These are phyloP conservation scores for Amphimallon solstitiale DNA, from an alignment of 2,888 invertebrate genomes.

Conservation along the genomic window DNA sequence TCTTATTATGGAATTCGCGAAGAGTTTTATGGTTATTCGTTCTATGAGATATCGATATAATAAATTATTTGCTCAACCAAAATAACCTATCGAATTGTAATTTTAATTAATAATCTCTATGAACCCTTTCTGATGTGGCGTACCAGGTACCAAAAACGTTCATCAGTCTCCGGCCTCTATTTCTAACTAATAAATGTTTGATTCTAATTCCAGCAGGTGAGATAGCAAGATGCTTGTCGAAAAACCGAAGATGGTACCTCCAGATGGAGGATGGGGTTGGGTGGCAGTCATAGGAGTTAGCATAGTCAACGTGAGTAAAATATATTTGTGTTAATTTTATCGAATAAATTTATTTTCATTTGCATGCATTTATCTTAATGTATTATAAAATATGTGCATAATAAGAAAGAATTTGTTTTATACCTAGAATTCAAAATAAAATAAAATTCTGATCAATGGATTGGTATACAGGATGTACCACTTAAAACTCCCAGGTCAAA, in stretches of 20 bases:
- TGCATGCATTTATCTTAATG: neutral
- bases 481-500: too few species aligned
- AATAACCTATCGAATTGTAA: constrained; percentile 2
- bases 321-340: neutral
- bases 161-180: neutral
- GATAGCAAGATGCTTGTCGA: constrained; percentile 56
- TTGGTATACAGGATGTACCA: too few species aligned
- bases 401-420: too few species aligned
- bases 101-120: constrained; percentile 7
- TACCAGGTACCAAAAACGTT: neutral
- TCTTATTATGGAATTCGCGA: neutral
- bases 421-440: too few species aligned
- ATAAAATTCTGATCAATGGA: too few species aligned
- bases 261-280: constrained; percentile 93
- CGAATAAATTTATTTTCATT: neutral
- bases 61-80: constrained; percentile 11
- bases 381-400: too few species aligned
- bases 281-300: constrained; percentile 86
- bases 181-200: neutral
- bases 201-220: constrained; percentile 49
- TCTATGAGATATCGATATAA: constrained; percentile 4
- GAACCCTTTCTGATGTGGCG: neutral
- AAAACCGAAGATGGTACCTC: constrained; percentile 74
- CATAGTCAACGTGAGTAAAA: constrained; percentile 80
- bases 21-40: neutral